These are phyloP conservation scores for Pogonognathellus flavescens DNA, from an alignment of 1,140 invertebrate species.

Conservation along the genomic window DNA sequence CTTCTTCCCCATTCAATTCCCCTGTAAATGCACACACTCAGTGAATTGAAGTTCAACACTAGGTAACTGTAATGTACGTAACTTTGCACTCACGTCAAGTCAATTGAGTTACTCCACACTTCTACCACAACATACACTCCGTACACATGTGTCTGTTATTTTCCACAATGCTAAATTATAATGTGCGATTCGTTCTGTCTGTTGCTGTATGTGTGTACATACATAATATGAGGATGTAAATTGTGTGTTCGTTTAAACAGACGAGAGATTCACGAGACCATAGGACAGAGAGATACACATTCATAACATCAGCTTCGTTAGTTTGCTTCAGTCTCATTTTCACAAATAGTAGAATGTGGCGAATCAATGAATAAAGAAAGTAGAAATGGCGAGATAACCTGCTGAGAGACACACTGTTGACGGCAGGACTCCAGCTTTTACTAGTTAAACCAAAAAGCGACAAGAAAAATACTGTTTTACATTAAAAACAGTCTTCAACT, in stretches of 20 bases:
- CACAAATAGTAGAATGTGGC: conserved; percentile 39
- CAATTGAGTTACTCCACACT: not conserved
- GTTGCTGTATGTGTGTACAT: not conserved
- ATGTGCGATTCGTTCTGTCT: no score
- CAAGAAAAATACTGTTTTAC: conserved; percentile 25
- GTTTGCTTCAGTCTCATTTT: conserved; percentile 3
- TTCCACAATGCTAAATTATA: no score
- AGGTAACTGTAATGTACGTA: conserved; percentile 34
- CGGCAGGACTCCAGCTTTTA: conserved; percentile 47
- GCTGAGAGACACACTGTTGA: conserved; percentile 26
- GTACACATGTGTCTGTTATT: no score
- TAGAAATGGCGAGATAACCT: conserved; percentile 14
- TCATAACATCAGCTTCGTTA: not conserved
- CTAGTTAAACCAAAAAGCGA: conserved; percentile 36
- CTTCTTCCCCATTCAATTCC: not conserved
- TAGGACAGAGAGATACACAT: not conserved
- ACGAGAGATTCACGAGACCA: not conserved
- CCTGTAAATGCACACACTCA: not conserved
- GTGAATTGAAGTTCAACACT: conserved; percentile 21
- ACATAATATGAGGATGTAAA: conserved; percentile 1
- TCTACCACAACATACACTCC: no score
- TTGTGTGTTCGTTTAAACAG: not conserved
- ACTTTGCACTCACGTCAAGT: conserved; percentile 19
- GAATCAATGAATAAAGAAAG: conserved; percentile 50
- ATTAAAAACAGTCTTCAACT: conserved; percentile 10